phyloP scores from a whole-genome alignment of 2,113 vertebrate species.

The Rhipidura dahli region DNA sequence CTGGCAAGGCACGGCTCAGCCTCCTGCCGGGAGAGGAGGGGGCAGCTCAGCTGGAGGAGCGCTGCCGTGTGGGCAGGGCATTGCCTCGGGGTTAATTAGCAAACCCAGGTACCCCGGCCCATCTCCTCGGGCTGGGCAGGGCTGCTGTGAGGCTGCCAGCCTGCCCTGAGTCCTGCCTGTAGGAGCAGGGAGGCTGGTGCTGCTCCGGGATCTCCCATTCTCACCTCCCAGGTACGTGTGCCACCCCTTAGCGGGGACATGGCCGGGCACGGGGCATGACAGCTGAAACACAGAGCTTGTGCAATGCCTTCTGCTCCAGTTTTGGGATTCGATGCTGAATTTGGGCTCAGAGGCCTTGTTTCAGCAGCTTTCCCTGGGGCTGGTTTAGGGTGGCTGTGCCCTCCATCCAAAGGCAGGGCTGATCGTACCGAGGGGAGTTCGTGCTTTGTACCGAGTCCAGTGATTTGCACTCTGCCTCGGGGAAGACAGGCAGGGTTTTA shows the following conservation, averaged over 20 bases:
- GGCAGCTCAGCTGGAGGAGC: not conserved
- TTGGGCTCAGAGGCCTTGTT: not conserved
- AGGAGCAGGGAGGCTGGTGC: not conserved
- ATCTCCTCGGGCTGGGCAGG: fast-evolving
- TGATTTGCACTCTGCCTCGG: not conserved
- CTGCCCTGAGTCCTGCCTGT: not conserved
- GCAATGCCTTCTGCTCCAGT: not conserved
- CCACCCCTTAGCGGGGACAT: fast-evolving
- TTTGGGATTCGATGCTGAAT: not conserved
- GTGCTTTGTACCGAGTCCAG: not conserved
- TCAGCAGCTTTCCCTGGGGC: not conserved
- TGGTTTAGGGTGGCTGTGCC: not conserved
- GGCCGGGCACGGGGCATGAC: fast-evolving
- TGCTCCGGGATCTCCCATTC: not conserved
- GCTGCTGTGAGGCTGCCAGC: not conserved
- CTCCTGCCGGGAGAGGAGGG: constrained; percentile 24
- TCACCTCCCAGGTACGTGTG: fast-evolving
- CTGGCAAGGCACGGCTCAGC: constrained; percentile 12
- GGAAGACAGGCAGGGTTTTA: not conserved
- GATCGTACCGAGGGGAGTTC: fast-evolving
- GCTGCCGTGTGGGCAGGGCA: not conserved
- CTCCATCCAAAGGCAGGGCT: fast-evolving
- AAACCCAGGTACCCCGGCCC: not conserved
- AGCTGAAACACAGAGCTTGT: not conserved
- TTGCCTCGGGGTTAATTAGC: not conserved